Evolutionary conservation across 2,888 invertebrate genomes (phyloP).

Genomic region (Eilema depressum): DNA sequence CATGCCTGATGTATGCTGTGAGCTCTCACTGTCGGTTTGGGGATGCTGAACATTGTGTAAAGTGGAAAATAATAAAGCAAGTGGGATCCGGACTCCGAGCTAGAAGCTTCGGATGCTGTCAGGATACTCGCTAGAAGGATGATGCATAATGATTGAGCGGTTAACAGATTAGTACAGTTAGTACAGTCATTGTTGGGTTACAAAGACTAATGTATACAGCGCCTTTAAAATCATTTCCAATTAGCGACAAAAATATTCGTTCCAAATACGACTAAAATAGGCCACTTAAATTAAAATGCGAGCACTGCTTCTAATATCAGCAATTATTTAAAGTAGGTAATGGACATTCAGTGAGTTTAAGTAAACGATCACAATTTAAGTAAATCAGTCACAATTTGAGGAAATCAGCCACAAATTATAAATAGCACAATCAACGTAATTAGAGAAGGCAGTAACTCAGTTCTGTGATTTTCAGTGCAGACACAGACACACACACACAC

Average conservation of each 20-base stretch:
- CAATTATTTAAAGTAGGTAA: conserved; percentile 7
- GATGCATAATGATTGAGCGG: too few species aligned
- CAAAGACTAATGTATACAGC: not conserved
- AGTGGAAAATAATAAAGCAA: too few species aligned
- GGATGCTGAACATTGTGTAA: too few species aligned
- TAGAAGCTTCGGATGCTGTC: too few species aligned
- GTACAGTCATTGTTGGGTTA: not conserved
- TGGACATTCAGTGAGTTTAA: conserved; percentile 10
- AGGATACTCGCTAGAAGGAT: too few species aligned
- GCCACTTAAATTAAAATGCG: conserved; percentile 13
- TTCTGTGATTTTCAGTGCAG: too few species aligned
- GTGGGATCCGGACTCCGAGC: too few species aligned
- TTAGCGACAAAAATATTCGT: not conserved
- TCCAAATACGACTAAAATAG: conserved; percentile 2
- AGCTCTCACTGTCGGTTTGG: too few species aligned
- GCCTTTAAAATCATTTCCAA: not conserved
- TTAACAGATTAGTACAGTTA: too few species aligned
- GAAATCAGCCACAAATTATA: not conserved
- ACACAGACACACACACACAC: too few species aligned
- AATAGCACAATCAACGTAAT: not conserved
- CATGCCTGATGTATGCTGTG: too few species aligned
- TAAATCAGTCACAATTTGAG: not conserved
- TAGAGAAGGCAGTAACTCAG: not conserved
- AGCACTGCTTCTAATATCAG: not conserved
- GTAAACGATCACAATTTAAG: conserved; percentile 1